Base-by-base conservation (phyloP, 1,140 invertebrate species). In the Pristionchus pacificus region DNA sequence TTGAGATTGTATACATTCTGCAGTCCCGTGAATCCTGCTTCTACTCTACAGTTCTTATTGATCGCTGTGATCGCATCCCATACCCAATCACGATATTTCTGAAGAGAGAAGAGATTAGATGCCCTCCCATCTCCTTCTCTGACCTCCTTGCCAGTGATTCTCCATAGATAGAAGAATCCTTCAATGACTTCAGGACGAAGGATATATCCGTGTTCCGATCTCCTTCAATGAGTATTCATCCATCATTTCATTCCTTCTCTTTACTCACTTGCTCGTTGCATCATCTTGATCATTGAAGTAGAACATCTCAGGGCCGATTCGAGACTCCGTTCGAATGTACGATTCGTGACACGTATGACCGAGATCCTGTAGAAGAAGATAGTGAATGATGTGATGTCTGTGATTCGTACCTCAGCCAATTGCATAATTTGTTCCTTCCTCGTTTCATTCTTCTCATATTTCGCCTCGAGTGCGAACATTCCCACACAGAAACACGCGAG, bases 341-440 rank as follows among this genome's bases (percentile, higher is more conserved):
- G 93, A 94, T 86, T 98, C 93, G 85, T 98, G 95, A 84, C 96
- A 99, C 25, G 96, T 98, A 80, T 93, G 88, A 0, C 94, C 94
- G 14, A 98, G 88, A 70, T 92, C 91, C 38, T 49, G 38, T 49
- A 49, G 19, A n/a, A n/a, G n/a, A n/a, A n/a, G n/a, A n/a, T n/a
- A n/a, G n/a, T n/a, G n/a, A n/a, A n/a, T n/a, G n/a, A n/a, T n/a
- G n/a, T n/a, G n/a, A n/a, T n/a, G n/a, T n/a, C n/a, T n/a, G n/a
- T n/a, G n/a, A 10, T 10, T 49, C 38, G 6, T 49, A 49, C 38
- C 75, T 90, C 90, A 0, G 92, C 96, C 31, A 95, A 89, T 73
- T 92, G 89, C 89, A 95, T 90, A 84, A 94, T 93, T 72, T 90
- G 88, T 24, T 90, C 30, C 27, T 65, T 68, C 1, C 73, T 78